Base-by-base conservation (phyloP, 2,113 vertebrate genomes). In the Benitochromis conjunctus region DNA sequence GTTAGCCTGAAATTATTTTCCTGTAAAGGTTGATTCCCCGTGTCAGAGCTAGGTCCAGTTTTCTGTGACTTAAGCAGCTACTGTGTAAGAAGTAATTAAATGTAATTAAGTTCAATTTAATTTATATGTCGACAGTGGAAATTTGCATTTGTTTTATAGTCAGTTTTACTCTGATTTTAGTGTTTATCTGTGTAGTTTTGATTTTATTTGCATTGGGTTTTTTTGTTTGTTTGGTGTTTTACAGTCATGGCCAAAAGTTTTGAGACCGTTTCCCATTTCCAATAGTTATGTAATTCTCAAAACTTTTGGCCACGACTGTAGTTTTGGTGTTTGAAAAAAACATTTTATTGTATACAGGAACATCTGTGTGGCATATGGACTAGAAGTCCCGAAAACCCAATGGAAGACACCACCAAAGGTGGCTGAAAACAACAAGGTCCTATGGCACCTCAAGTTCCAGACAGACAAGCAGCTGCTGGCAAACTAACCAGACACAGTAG, bases 361-460 rank as follows among this genome's bases (percentile, higher is more conserved):
- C 34, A 36, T 36, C 34, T 36, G 34, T 36, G 34, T 8, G 7
- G 7, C 34, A 36, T 64, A 36, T 64, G 31, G 31, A 64, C 9
- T 36, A 36, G 60, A 64, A 64, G 31, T 64, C 31, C 31, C 31
- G 11, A 64, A 64, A n/a, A 36, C 0, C 60, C 9, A 0, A 64
- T 64, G 7, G 18, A 12, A 64, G 60, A 36, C 31, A n/a, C 60
- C 60, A 36, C 60, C 60, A 36, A 64, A 36, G 31, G 60, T 36
- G 2, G 9, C 12, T 0, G 31, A 36, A 31, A 64, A 64, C 31
- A 64, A 64, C 0, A 64, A 36, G 31, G 60, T 64, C 31, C 31
- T 36, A n/a, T 7, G 60, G 31, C 31, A 62, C 58, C 31, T 36
- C 19, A 19, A 12, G 58, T 62, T 62, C 58, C 31, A 62, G 31